phyloP scores from a whole-genome alignment of 1,140 invertebrate species.

The Geopemphigus sp. region DNA sequence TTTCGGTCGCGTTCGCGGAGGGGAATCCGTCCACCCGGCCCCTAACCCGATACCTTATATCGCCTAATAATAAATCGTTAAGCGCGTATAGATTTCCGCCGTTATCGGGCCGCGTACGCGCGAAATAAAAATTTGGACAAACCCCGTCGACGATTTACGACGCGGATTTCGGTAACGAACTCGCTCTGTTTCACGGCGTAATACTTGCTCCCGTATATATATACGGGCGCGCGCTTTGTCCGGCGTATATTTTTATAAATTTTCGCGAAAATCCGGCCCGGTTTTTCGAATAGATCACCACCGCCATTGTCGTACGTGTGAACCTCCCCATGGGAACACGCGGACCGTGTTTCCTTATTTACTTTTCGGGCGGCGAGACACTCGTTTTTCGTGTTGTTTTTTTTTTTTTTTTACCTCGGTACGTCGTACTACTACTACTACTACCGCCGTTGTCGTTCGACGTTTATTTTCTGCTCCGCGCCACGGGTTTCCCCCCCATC shows the following conservation, averaged over 20 bases:
- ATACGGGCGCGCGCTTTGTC: not conserved
- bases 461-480: slow-evolving; percentile 34
- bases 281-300: not conserved
- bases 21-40: no score
- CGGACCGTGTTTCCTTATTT: slow-evolving; percentile 20
- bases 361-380: slow-evolving; percentile 29
- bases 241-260: not conserved
- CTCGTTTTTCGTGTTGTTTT: not conserved
- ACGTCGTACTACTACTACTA: no score
- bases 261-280: not conserved
- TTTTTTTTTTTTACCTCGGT: not conserved
- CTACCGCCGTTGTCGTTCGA: no score
- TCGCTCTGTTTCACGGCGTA: not conserved
- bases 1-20: no score
- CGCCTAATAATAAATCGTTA: no score
- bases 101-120: no score
- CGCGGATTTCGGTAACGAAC: not conserved
- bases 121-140: no score
- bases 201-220: no score
- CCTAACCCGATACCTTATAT: no score
- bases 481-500: slow-evolving; percentile 21
- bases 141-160: not conserved
- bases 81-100: no score
- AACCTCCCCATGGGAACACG: slow-evolving; percentile 2
- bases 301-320: no score